Conservation (phyloP, 2,888 invertebrate genomes). For the Hermaeophaga mercurialis region DNA sequence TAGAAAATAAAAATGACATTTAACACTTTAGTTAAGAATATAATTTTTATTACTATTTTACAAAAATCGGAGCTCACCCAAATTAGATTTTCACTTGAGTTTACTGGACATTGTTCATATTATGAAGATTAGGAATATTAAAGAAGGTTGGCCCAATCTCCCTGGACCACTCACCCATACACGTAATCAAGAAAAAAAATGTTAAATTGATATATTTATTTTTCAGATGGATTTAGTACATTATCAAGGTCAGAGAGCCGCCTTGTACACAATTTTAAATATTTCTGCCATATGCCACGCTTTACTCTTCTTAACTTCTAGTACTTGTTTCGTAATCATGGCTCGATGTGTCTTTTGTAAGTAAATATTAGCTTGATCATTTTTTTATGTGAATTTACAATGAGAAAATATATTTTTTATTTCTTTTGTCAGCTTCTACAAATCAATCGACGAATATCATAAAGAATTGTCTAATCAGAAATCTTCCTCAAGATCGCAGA, state of each 20-base stretch:
- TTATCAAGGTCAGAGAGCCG: constrained; percentile 33
- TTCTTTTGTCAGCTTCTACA: constrained; percentile 31
- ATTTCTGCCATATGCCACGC: constrained; percentile 35
- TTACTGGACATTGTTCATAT: too few relatives aligned
- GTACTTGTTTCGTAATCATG: constrained; percentile 37
- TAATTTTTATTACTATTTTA: too few relatives aligned
- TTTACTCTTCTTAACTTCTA: constrained; percentile 34
- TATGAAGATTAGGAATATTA: too few relatives aligned
- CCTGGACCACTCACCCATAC: too few relatives aligned
- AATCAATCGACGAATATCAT: constrained; percentile 38
- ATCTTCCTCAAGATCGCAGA: constrained; percentile 27
- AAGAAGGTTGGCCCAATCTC: too few relatives aligned
- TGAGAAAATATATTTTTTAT: not conserved
- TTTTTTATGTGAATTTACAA: not conserved
- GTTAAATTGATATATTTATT: too few relatives aligned
- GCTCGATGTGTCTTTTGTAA: constrained; percentile 39
- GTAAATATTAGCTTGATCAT: constrained; percentile 8
- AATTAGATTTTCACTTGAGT: too few relatives aligned
- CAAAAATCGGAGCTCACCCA: too few relatives aligned
- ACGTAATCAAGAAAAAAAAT: too few relatives aligned
- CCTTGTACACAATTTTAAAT: constrained; percentile 35
- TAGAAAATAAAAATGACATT: too few relatives aligned
- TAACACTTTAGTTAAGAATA: too few relatives aligned
- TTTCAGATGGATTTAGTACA: constrained; percentile 36
- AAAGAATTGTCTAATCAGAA: constrained; percentile 29